These are phyloP conservation scores for Mongoloraphidia duomilia DNA, from an alignment of 2,888 invertebrate species.

Conservation along the genomic window DNA sequence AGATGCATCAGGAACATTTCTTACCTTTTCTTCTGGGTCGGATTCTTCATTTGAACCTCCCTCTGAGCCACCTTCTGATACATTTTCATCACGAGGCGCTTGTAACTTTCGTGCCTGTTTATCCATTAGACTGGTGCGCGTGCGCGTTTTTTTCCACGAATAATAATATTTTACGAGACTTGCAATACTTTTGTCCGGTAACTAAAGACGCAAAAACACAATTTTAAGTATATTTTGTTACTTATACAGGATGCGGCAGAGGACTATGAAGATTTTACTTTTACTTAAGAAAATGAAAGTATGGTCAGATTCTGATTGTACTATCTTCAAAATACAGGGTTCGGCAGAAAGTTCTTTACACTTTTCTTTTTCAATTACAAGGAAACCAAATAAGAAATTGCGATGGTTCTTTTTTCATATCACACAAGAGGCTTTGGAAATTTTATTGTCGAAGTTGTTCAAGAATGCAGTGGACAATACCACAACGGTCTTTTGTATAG, in stretches of 20 bases:
- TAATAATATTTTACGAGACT: constrained; percentile 95
- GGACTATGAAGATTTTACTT: not conserved
- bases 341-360: too few species aligned
- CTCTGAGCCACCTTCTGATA: constrained; percentile 71
- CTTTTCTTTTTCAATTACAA: too few species aligned
- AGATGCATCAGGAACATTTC: constrained; percentile 14
- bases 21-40: constrained; percentile 82
- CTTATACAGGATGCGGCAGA: too few species aligned
- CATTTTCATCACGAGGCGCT: constrained; percentile 53
- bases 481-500: too few species aligned
- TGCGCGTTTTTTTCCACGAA: constrained; percentile 93
- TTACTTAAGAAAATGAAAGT: too few species aligned
- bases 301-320: too few species aligned
- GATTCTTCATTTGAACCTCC: constrained; percentile 75
- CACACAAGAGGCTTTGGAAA: too few species aligned
- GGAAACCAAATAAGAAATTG: too few species aligned
- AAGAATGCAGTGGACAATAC: too few species aligned
- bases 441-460: too few species aligned
- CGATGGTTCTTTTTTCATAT: too few species aligned
- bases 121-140: constrained; percentile 89
- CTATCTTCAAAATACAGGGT: too few species aligned
- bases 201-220: constrained; percentile 35
- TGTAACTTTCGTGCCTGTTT: constrained; percentile 55
- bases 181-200: constrained; percentile 94
- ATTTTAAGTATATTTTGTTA: not conserved